These are phyloP conservation scores for Ornithoptera alexandrae DNA, from an alignment of 2,888 invertebrate genomes.

Conservation along the genomic window DNA sequence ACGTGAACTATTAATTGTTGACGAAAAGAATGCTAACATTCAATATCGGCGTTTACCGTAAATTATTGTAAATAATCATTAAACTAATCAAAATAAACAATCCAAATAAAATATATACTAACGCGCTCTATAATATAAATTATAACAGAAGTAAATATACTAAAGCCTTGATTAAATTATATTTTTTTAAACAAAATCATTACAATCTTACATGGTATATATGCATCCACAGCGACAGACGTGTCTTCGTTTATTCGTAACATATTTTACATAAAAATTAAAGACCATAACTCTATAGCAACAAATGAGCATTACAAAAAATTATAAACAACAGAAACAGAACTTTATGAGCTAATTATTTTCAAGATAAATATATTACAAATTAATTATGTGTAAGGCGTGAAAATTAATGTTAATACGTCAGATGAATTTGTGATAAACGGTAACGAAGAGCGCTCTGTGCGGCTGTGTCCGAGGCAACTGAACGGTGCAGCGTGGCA, in stretches of 20 bases:
- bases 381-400: not conserved
- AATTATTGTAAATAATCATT: slow-evolving; percentile 10
- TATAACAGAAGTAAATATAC: not conserved
- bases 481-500: slow-evolving; percentile 52
- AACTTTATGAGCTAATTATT: not conserved
- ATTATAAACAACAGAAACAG: slow-evolving; percentile 12
- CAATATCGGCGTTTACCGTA: slow-evolving; percentile 13
- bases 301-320: slow-evolving; percentile 10
- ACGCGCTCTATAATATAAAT: not conserved
- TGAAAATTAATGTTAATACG: slow-evolving; percentile 46
- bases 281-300: slow-evolving; percentile 25
- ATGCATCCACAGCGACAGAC: slow-evolving; percentile 28
- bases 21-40: slow-evolving; percentile 22
- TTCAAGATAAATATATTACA: not conserved
- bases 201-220: slow-evolving; percentile 32
- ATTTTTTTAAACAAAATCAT: not conserved
- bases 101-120: not conserved
- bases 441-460: slow-evolving; percentile 54
- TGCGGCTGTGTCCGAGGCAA: slow-evolving; percentile 55
- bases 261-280: slow-evolving; percentile 19
- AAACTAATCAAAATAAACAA: slow-evolving; percentile 3
- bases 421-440: slow-evolving; percentile 50
- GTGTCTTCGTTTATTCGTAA: slow-evolving; percentile 13
- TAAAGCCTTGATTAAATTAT: not conserved
- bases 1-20: slow-evolving; percentile 40